Percentiles rank a stretch among this genome's conserved stretches.
phyloP scores from a whole-genome alignment of 1,140 invertebrate species.

The Drosophila miranda region DNA sequence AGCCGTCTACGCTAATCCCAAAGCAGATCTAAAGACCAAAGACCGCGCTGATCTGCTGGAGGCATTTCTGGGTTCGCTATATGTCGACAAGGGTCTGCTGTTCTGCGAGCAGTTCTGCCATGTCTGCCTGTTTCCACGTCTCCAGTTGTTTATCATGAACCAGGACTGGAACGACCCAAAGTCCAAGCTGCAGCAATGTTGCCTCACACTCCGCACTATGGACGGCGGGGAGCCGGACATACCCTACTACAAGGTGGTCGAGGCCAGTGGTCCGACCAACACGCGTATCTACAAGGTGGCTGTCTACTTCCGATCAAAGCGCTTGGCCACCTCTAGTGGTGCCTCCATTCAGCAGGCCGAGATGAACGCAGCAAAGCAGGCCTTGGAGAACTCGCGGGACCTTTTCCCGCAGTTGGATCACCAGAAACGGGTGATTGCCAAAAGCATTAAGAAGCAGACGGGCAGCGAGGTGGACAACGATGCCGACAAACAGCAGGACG shows the following conservation, averaged over 20 bases:
- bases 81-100: constrained; percentile 97
- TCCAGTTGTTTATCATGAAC: constrained; percentile 98
- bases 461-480: constrained; percentile 67
- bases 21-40: constrained; percentile 96
- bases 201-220: constrained; percentile 97
- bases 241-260: constrained; percentile 98
- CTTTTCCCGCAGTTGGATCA: constrained; percentile 96
- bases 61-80: constrained; percentile 97
- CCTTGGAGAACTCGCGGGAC: constrained; percentile 92
- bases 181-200: constrained; percentile 99
- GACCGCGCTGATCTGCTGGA: constrained; percentile 98
- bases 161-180: constrained; percentile 99
- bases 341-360: constrained; percentile 99
- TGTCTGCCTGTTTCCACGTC: constrained; percentile 96
- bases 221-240: constrained; percentile 98
- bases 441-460: constrained; percentile 90
- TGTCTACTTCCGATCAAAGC: constrained; percentile 96
- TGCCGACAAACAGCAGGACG: constrained; percentile 29
- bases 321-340: constrained; percentile 94
- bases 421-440: constrained; percentile 94
- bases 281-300: constrained; percentile 97
- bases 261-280: constrained; percentile 97
- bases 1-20: constrained; percentile 96
- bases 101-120: constrained; percentile 96
- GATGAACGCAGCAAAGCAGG: constrained; percentile 97